These are phyloP conservation scores for Branchinecta lindahli DNA, from an alignment of 1,140 invertebrate species.

Conservation along the genomic window DNA sequence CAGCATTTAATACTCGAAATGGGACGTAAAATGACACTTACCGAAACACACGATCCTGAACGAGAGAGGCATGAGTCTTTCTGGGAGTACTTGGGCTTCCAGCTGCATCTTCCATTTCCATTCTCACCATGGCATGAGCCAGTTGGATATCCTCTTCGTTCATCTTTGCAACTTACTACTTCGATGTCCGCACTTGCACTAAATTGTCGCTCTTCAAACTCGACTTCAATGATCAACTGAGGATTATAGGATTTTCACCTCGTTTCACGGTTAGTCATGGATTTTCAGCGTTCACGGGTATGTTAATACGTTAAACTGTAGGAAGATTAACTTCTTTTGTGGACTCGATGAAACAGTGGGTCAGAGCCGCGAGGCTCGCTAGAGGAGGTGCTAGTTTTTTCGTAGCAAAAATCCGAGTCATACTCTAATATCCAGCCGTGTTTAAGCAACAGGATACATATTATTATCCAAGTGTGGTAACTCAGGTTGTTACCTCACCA, in stretches of 20 bases:
- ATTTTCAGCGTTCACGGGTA: background rate
- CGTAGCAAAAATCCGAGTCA: background rate
- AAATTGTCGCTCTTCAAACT: too few species aligned
- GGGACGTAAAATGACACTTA: background rate
- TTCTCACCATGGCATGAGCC: background rate
- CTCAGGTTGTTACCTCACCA: too few species aligned
- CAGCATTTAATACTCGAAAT: too few species aligned
- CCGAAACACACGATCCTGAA: background rate
- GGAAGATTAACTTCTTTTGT: background rate
- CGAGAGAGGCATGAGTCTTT: background rate
- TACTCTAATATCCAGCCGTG: background rate
- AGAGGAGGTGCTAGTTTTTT: background rate
- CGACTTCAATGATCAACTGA: background rate
- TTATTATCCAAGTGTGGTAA: too few species aligned
- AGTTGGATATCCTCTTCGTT: slow-evolving; percentile 6
- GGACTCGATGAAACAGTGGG: slow-evolving; percentile 2
- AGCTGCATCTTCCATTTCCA: slow-evolving; percentile 7
- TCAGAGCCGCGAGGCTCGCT: slow-evolving; percentile 7
- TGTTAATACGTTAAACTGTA: background rate
- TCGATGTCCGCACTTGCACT: too few species aligned
- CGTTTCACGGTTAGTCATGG: background rate
- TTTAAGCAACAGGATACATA: too few species aligned
- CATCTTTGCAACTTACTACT: background rate
- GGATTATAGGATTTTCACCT: background rate
- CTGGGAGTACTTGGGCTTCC: background rate